phyloP scores from a whole-genome alignment of 2,113 vertebrate species.

The Scomber japonicus region DNA sequence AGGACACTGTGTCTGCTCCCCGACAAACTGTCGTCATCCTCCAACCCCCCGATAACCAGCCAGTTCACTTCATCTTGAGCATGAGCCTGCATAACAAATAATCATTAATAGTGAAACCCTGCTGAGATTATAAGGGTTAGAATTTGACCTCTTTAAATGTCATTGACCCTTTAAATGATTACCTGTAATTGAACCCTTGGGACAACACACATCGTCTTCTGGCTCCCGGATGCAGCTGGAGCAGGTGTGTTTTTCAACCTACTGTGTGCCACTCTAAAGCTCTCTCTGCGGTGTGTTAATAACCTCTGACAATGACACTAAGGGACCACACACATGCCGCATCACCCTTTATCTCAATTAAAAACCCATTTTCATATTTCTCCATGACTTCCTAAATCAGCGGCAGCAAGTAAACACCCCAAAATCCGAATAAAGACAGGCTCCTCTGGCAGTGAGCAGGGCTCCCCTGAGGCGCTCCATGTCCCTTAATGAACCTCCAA shows the following conservation, averaged over 20 bases:
- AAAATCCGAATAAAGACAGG: constrained; percentile 60
- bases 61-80: constrained; percentile 48
- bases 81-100: constrained; percentile 71
- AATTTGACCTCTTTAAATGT: constrained; percentile 73
- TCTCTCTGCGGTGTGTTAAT: constrained; percentile 40
- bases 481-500: constrained; percentile 85
- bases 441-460: constrained; percentile 63
- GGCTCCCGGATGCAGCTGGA: constrained; percentile 48
- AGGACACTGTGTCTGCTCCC: constrained; percentile 72
- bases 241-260: constrained; percentile 63
- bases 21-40: constrained; percentile 33
- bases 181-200: constrained; percentile 74
- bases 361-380: constrained; percentile 75
- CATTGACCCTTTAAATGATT: constrained; percentile 76
- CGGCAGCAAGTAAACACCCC: constrained; percentile 73
- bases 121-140: constrained; percentile 49
- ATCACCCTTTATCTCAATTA: constrained; percentile 78
- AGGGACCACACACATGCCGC: constrained; percentile 59
- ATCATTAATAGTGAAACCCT: constrained; percentile 64
- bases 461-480: constrained; percentile 68
- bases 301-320: constrained; percentile 56
- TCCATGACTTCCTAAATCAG: constrained; percentile 68
- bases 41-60: constrained; percentile 30
- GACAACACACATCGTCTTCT: constrained; percentile 44
- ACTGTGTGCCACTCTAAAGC: constrained; percentile 34